Base-by-base conservation (phyloP, 1,140 invertebrate species). In the Diplogasteroides magnus region DNA sequence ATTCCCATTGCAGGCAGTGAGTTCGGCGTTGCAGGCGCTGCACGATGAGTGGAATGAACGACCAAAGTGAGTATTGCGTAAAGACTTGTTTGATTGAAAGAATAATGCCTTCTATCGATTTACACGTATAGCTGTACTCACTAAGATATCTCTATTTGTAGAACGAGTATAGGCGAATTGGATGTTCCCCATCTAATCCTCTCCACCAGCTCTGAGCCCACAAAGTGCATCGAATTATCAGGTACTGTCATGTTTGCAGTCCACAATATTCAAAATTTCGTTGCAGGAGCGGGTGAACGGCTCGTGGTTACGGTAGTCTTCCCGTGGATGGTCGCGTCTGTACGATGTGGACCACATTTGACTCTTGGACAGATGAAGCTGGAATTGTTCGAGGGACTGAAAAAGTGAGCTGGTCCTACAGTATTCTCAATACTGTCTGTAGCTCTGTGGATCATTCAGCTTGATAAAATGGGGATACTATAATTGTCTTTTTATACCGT, bases 271-370 rank as follows among this genome's bases (percentile, higher is more conserved):
- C 37, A 6, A 19, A 48, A 6, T 19, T 19, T 48, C 37, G 6
- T 19, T 48, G 6, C 37, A 48, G 37, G 37, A 48, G 19, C 37
- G 37, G 37, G 37, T 48, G 37, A 48, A 6, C 37, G 37, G 19
- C 37, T 48, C 6, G 57, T 60, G 2, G 32, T 67, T 31, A 67
- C 27, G 15, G 65, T 67, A 2, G 65, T 60, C 14, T 67, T 67
- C 59, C 65, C 65, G n/a, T 67, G 65, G 65, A 58, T 67, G 29
- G 23, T 67, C 14, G 57, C 65, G 15, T 58, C 57, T 25, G 65
- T 67, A 2, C 65, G 65, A 59, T 31, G 28, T 1, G 28, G 1
- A n/a, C 28, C 59, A 6, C 48, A 67, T 15, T 31, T 67, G 13
- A 59, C 57, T 23, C 23, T 67, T 6, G 57, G 27, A 2, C 55